These are phyloP conservation scores for Spicauda simplicius DNA, from an alignment of 2,888 invertebrate species.

Conservation along the genomic window DNA sequence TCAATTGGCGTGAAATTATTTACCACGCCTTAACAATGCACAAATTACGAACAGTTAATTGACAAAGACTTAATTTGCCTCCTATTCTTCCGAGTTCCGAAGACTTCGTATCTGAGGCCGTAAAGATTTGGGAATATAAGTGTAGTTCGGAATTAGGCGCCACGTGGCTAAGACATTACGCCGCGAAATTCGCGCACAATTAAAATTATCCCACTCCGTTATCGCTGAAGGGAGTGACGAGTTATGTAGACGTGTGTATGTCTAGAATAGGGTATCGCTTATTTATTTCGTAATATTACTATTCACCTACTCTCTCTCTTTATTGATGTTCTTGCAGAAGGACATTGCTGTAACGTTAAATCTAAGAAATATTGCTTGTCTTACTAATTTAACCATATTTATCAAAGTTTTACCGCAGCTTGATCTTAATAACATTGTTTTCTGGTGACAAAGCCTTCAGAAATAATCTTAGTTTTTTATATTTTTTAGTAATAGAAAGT, in stretches of 20 bases:
- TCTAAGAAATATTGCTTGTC: no score
- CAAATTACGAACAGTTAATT: conserved; percentile 31
- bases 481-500: no score
- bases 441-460: no score
- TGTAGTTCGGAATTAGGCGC: conserved; percentile 67
- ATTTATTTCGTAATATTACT: no score
- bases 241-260: conserved; percentile 48
- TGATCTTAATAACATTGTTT: no score
- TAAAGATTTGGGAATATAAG: conserved; percentile 59
- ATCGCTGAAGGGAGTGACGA: conserved; percentile 74
- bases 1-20: neutral
- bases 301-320: no score
- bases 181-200: conserved; percentile 78
- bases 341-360: no score
- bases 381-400: no score
- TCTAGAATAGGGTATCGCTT: conserved; percentile 44
- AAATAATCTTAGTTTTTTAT: no score
- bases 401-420: no score
- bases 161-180: conserved; percentile 75
- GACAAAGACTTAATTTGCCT: conserved; percentile 16
- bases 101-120: conserved; percentile 38
- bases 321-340: no score
- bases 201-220: conserved; percentile 82
- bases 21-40: conserved; percentile 9
- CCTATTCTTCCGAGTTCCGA: conserved; percentile 34